Conservation (phyloP, 2,888 invertebrate species). For the Belgica antarctica region DNA sequence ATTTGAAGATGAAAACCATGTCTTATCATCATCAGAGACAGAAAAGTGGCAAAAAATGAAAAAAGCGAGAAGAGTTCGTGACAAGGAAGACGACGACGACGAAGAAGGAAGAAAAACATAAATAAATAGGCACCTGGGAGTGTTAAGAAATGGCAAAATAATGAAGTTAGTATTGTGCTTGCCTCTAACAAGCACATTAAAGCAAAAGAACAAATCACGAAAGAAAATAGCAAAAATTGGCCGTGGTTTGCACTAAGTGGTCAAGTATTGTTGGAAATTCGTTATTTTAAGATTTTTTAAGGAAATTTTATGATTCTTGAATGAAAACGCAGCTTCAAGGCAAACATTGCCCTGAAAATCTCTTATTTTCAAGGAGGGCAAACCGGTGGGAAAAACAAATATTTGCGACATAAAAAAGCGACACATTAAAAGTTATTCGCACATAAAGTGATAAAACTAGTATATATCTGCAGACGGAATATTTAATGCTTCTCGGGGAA, state of each 20-base stretch:
- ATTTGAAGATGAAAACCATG: conserved; percentile 1
- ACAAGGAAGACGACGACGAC: too few species aligned
- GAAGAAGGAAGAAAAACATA: background rate
- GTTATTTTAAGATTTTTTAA: too few species aligned
- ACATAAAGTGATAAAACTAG: conserved; percentile 32
- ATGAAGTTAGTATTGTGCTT: conserved; percentile 9
- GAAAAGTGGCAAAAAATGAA: background rate
- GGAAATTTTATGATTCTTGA: too few species aligned
- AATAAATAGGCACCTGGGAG: conserved; percentile 33
- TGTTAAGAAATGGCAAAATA: conserved; percentile 7
- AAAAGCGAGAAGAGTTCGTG: background rate
- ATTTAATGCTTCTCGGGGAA: conserved; percentile 7
- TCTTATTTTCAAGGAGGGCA: too few species aligned
- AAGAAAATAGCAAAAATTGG: background rate
- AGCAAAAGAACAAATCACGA: background rate
- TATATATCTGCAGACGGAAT: conserved; percentile 28
- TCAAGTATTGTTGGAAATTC: too few species aligned
- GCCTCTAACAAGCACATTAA: background rate
- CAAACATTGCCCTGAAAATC: too few species aligned
- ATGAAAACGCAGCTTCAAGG: too few species aligned
- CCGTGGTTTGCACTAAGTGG: too few species aligned
- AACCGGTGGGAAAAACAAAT: conserved; percentile 30
- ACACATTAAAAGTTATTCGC: conserved; percentile 37
- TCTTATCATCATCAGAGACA: conserved; percentile 24
- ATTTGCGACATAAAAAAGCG: conserved; percentile 35